phyloP scores from a whole-genome alignment of 1,140 invertebrate species.

The Anagrus nilaparvatae region DNA sequence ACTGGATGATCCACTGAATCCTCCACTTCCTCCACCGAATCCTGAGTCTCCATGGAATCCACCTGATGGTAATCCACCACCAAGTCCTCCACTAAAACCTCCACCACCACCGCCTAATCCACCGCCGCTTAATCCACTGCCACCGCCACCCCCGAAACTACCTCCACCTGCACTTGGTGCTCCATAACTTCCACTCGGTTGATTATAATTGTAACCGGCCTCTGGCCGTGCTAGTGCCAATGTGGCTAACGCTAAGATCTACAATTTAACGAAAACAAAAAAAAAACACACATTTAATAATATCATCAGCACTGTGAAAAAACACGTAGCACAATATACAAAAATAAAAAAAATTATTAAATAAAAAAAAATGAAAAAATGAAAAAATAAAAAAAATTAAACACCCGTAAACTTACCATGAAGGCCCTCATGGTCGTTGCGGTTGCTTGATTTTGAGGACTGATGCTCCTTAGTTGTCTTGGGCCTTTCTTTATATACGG shows the following conservation, averaged over 20 bases:
- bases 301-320: background rate
- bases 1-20: constrained; percentile 21
- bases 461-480: constrained; percentile 40
- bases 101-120: constrained; percentile 27
- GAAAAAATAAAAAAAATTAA: background rate
- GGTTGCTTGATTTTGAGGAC: constrained; percentile 43
- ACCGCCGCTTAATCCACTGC: constrained; percentile 21
- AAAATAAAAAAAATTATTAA: background rate
- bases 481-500: constrained; percentile 39
- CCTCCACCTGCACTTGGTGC: constrained; percentile 33
- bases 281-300: background rate
- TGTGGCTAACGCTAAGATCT: constrained; percentile 45
- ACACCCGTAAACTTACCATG: constrained; percentile 34
- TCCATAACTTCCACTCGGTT: constrained; percentile 39
- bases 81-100: constrained; percentile 17
- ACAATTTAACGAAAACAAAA: constrained; percentile 12
- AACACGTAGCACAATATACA: background rate
- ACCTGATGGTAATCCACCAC: constrained; percentile 21
- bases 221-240: constrained; percentile 43
- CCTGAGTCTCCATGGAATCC: constrained; percentile 22
- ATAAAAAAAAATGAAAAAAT: background rate
- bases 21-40: constrained; percentile 23
- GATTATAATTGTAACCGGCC: constrained; percentile 43
- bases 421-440: constrained; percentile 41
- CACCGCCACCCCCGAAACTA: constrained; percentile 27